Conservation (phyloP, 2,113 vertebrate genomes). For the Corapipo altera region DNA sequence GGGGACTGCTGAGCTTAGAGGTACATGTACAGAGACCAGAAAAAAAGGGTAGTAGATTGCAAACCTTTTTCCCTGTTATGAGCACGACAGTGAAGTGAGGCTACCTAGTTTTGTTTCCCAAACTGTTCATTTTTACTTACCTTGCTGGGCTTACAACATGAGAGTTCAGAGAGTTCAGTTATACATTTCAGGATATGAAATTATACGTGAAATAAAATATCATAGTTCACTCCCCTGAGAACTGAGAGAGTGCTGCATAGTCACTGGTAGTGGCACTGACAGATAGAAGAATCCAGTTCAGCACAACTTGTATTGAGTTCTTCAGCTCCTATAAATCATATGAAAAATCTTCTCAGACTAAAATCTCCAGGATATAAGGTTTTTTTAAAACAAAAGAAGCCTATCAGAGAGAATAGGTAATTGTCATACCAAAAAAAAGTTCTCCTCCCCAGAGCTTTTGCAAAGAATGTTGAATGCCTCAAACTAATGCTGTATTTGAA, state of each 20-base stretch:
- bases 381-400: neutral
- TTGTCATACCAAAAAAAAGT: neutral
- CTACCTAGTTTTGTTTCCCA: neutral
- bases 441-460: neutral
- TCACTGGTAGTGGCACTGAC: neutral
- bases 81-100: neutral
- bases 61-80: neutral
- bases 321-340: neutral
- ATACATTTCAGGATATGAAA: conserved; percentile 7
- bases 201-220: conserved; percentile 11
- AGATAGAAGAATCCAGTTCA: neutral
- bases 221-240: neutral
- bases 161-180: neutral
- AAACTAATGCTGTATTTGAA: neutral
- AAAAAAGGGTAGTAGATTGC: neutral
- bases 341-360: neutral
- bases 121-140: neutral
- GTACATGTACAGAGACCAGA: neutral
- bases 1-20: neutral
- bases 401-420: neutral
- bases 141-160: neutral
- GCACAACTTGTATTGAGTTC: neutral
- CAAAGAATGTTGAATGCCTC: neutral
- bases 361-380: neutral
- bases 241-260: neutral